phyloP scores from a whole-genome alignment of 2,888 invertebrate species.

The Ischnus inquisitorius region DNA sequence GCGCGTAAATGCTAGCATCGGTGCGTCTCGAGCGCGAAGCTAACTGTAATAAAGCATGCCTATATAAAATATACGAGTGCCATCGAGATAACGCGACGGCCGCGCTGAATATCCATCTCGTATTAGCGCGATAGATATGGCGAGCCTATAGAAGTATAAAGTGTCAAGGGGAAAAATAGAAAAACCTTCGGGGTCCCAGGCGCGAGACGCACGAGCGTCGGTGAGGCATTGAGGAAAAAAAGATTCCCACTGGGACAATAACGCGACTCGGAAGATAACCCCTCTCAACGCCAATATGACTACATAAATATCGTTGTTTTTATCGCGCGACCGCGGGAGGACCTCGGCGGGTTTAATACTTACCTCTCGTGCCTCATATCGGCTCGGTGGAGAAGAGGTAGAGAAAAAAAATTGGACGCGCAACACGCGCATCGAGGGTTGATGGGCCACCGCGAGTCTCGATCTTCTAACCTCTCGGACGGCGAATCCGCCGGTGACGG shows the following conservation, averaged over 20 bases:
- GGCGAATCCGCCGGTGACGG: not conserved
- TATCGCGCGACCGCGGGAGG: conserved; percentile 48
- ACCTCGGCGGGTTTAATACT: conserved; percentile 53
- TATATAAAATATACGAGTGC: not conserved
- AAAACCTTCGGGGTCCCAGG: conserved; percentile 3
- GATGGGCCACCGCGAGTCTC: not conserved
- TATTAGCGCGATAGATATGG: conserved; percentile 34
- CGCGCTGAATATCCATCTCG: conserved; percentile 46
- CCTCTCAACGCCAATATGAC: conserved; percentile 31
- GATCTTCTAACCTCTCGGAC: conserved; percentile 2
- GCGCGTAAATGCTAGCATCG: conserved; percentile 5
- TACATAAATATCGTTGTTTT: conserved; percentile 62
- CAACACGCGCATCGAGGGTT: conserved; percentile 1
- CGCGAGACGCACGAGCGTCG: conserved; percentile 13
- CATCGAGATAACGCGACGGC: conserved; percentile 50
- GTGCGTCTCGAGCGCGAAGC: no score
- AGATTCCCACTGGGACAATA: conserved; percentile 67
- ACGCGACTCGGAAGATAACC: conserved; percentile 60
- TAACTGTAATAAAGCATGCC: not conserved
- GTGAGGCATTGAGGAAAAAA: conserved; percentile 27
- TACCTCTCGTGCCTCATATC: not conserved
- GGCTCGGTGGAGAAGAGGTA: not conserved
- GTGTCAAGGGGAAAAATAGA: conserved; percentile 62
- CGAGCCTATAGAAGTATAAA: conserved; percentile 49
- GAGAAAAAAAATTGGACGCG: conserved; percentile 2